Percentiles rank a stretch among this genome's conserved stretches.
Evolutionary conservation across 2,797 vertebrate genomes (phyloP).

Genomic region (Myoxocephalus aenaeus): DNA sequence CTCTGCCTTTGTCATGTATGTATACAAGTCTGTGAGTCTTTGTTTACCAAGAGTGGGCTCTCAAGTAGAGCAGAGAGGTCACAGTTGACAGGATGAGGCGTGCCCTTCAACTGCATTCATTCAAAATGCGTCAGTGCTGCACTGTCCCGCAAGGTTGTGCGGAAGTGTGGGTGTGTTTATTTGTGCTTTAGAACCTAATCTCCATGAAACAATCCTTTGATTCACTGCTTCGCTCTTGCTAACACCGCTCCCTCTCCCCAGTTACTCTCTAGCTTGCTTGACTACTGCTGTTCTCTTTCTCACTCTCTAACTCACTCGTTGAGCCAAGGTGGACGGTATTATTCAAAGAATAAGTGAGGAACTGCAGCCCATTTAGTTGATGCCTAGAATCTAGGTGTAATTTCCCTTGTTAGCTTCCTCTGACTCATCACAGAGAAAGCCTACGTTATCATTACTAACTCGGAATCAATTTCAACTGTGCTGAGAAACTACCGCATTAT

Average conservation of each 20-base stretch:
- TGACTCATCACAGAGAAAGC: neutral
- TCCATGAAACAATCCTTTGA: neutral
- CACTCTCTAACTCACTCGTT: neutral
- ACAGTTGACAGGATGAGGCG: neutral
- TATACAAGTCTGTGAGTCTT: neutral
- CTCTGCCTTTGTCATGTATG: neutral
- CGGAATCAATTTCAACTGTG: conserved; percentile 26
- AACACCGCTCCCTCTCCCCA: neutral
- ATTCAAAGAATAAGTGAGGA: neutral
- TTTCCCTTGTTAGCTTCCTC: conserved; percentile 17
- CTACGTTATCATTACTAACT: conserved; percentile 16
- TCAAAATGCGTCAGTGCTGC: neutral
- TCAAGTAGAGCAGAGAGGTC: neutral
- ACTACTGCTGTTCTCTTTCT: neutral
- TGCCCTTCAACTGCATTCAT: neutral
- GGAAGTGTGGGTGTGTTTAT: neutral
- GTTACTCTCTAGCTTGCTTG: neutral
- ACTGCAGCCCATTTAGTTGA: conserved; percentile 12
- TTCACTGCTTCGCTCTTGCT: neutral
- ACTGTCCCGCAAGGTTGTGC: neutral
- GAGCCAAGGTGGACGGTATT: neutral
- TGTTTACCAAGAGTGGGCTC: neutral
- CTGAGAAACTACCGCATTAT: conserved; percentile 21
- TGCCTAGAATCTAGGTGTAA: neutral
- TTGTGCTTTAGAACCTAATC: neutral